A percentile compares a stretch with the other conserved stretches of the same genome.
These are phyloP conservation scores for Gila robusta DNA, from an alignment of 2,797 vertebrate species.

Conservation along the genomic window DNA sequence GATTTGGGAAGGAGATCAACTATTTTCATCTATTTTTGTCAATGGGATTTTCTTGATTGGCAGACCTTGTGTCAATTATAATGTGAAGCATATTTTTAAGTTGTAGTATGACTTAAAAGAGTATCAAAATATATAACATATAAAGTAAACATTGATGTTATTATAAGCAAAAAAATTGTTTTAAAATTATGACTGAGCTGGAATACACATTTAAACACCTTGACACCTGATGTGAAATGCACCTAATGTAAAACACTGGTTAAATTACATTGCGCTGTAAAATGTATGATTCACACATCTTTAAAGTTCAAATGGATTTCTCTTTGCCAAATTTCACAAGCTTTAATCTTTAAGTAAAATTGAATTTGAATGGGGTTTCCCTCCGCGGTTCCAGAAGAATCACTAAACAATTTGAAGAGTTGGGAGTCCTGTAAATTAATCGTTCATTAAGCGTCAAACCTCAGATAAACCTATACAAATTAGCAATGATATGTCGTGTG, in stretches of 20 bases:
- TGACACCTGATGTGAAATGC: neutral
- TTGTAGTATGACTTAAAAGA: neutral
- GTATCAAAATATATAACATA: neutral
- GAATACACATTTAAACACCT: neutral
- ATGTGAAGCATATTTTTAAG: neutral
- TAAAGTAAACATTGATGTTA: neutral
- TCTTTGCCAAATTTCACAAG: neutral
- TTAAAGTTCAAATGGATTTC: neutral
- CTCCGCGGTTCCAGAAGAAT: neutral
- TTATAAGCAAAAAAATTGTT: neutral
- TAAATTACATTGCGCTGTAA: neutral
- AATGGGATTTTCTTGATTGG: neutral
- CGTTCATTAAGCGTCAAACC: neutral
- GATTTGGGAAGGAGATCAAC: neutral
- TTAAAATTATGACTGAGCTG: neutral
- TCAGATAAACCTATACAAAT: neutral
- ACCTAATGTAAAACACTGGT: slow-evolving; percentile 5
- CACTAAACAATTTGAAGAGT: neutral
- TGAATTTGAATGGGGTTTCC: neutral
- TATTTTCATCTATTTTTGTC: neutral
- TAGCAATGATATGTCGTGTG: neutral
- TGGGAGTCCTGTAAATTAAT: neutral
- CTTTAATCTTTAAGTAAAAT: slow-evolving; percentile 3
- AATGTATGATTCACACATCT: neutral
- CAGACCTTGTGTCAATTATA: neutral